Base-by-base conservation (phyloP, 2,888 invertebrate genomes). In the Ichneumon xanthorius region DNA sequence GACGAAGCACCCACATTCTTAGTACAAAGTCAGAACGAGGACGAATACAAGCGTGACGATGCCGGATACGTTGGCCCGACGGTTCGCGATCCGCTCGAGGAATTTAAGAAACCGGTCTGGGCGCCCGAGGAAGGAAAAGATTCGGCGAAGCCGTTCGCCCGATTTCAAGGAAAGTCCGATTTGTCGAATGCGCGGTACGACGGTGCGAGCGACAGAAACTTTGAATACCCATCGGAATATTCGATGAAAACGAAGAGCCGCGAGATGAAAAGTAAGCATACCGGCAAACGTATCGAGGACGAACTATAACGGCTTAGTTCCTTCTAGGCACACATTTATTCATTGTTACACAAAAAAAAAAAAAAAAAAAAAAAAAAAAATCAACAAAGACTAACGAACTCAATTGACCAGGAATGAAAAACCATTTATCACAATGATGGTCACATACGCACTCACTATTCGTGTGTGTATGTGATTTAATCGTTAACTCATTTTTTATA, bases 241-340 rank as follows among this genome's bases (percentile, higher is more conserved):
- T 50, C 61, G 37, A 85, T 26, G 11, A 82, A 88, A 75, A 40
- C 72, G 63, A 75, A 84, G 68, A 83, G 71, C 76, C 82, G 82
- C 6, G 79, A 87, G 61, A 79, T 86, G 77, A 80, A 81, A 77
- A 86, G 84, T 70, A 85, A 87, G 79, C 65, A 76, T n/a, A 82
- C 72, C 45, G 83, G 79, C 19, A 90, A 89, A 89, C 92, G 90
- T 89, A 88, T 88, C 88, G 88, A 88, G 63, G 91, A 92, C 84
- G 92, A 92, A 84, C 90, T 92, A 87, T 92, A 92, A 92, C 85
- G 55, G 37, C 50, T 77, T 75, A 50, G 80, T 83, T 50, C 55
- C 63, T 80, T 63, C 53, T 80, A 83, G 77, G 37, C 45, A 61
- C 11, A 55, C 16, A 22, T 55, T 73, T 22, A 6, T 55, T 22